A percentile compares a stretch with the other conserved stretches of the same genome.
Conservation (phyloP, 2,113 vertebrate species). For the Pluvianellus socialis region DNA sequence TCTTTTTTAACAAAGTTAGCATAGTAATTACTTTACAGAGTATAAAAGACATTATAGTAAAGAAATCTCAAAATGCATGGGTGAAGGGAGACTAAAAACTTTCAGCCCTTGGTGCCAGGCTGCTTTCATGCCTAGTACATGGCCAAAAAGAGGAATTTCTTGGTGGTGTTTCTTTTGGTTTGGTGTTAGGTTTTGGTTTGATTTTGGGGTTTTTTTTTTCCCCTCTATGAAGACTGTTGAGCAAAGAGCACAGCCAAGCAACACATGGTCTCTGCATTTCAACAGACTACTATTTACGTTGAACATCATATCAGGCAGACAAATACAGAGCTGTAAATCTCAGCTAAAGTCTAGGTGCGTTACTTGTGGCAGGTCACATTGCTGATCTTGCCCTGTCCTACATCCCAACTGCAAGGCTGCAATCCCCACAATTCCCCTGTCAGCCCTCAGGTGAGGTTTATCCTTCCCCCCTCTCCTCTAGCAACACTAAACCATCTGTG, state of each 20-base stretch:
- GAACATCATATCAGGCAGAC: neutral
- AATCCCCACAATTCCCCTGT: neutral
- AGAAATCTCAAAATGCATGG: neutral
- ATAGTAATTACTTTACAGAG: slow-evolving; percentile 35
- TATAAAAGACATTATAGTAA: neutral
- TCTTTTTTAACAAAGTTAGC: neutral
- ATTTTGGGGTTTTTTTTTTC: neutral
- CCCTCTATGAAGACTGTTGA: neutral
- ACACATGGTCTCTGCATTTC: neutral
- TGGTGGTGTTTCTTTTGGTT: neutral
- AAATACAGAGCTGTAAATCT: neutral
- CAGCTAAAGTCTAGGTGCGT: neutral
- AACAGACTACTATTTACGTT: neutral
- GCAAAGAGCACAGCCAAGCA: neutral
- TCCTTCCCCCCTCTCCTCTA: neutral
- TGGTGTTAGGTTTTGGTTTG: neutral
- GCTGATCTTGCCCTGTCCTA: neutral
- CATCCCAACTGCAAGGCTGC: neutral
- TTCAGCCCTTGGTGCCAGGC: slow-evolving; percentile 18
- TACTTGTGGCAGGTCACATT: neutral
- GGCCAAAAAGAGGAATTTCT: neutral
- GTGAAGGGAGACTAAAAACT: neutral
- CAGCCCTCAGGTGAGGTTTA: neutral
- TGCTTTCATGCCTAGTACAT: neutral
- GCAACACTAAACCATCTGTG: slow-evolving; percentile 14